Base-by-base conservation (phyloP, 2,888 invertebrate genomes). In the Brachyopa scutellaris region DNA sequence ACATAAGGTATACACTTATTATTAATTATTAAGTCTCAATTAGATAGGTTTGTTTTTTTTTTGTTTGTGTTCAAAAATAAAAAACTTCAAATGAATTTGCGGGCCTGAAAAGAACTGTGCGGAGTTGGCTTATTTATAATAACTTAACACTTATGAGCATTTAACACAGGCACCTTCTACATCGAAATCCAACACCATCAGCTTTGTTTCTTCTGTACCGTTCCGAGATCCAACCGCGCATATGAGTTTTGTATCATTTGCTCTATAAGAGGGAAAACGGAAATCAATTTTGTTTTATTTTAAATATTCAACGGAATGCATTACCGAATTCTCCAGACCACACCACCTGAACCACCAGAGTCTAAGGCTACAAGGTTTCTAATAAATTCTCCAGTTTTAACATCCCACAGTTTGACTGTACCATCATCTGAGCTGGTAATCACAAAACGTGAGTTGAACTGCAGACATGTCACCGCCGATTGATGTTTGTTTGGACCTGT, bases 391-490 rank as follows among this genome's bases (percentile, higher is more conserved):
- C 97, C 97, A 64, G 97, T 98, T 89, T 95, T 95, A 49, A 99
- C 95, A 91, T 99, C 99, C 99, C 99, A 99, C 74, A 99, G 92
- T 91, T 99, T 99, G 13, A 99, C 99, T 1, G 99, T 99, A 67
- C 99, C 99, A 91, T 99, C 99, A 90, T 99, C 99, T 1, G 99
- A 99, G 9, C 99, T 99, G 19, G 99, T 99, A 87, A 99, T 98
- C 85, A 99, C 99, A 92, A 99, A 98, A 84, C 97, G 96, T 88
- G 95, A 96, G 91, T 98, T 97, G 87, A 99, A 98, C 91, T 99
- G 99, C 85, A 99, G 94, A 91, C 99, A 99, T 40, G 99, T 99
- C 69, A 99, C 99, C 59, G 99, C 99, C 80, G 99, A 99, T 88
- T 97, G 97, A 91, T 99, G 99, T 89, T 99, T 99, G 90, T 97